Conservation (phyloP, 2,113 vertebrate genomes). For the Hymenochirus boettgeri region DNA sequence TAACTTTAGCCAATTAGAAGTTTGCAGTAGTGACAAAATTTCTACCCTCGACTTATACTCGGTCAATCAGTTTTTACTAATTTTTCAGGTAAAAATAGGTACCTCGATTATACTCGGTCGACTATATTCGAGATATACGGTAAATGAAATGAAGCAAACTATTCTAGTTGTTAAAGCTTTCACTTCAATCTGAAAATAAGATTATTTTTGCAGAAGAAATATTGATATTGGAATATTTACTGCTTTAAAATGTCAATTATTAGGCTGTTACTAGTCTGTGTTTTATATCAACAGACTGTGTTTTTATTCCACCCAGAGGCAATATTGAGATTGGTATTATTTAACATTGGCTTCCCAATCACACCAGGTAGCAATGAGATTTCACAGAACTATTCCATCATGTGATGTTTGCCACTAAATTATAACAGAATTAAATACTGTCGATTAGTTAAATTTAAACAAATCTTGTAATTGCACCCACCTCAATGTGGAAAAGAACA, state of each 20-base stretch:
- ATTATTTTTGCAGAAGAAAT: not conserved
- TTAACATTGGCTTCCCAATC: constrained; percentile 49
- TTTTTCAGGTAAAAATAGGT: too few species aligned
- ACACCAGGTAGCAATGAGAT: constrained; percentile 48
- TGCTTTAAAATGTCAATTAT: not conserved
- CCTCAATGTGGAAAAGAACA: constrained; percentile 44
- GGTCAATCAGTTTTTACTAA: too few species aligned
- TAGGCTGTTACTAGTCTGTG: not conserved
- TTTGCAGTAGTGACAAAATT: too few species aligned
- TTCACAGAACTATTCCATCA: constrained; percentile 44
- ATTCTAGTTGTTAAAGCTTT: not conserved
- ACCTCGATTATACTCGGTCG: too few species aligned
- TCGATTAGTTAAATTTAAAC: constrained; percentile 47
- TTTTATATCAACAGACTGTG: constrained; percentile 45
- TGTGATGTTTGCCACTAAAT: constrained; percentile 49
- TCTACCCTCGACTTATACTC: too few species aligned
- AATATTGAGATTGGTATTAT: constrained; percentile 43
- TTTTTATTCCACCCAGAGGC: constrained; percentile 49
- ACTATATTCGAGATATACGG: too few species aligned
- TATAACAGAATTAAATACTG: constrained; percentile 47
- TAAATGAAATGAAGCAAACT: not conserved
- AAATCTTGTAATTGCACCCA: constrained; percentile 19
- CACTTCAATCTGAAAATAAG: not conserved
- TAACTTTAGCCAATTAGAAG: too few species aligned
- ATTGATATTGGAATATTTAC: not conserved